Evolutionary conservation across 2,113 vertebrate species (phyloP).

Genomic region (Leuciscus idus): DNA sequence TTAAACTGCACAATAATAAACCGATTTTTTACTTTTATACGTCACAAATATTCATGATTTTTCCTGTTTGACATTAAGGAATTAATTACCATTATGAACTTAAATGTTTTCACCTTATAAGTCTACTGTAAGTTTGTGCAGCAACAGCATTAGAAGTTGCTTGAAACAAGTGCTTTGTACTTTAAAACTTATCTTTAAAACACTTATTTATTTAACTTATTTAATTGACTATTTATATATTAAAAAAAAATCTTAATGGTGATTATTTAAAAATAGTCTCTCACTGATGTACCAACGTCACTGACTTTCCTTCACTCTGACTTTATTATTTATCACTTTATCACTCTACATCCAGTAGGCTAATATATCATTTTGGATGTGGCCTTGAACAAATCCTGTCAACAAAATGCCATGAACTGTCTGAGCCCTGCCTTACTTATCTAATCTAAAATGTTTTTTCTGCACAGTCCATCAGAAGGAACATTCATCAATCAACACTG

Average conservation of each 20-base stretch:
- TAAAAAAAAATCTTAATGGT: background rate
- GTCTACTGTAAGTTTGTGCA: background rate
- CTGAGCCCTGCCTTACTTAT: conserved; percentile 57
- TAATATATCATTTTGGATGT: background rate
- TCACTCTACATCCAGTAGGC: background rate
- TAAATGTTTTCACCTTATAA: no score
- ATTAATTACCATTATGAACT: no score
- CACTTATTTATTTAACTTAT: no score
- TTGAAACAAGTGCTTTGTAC: background rate
- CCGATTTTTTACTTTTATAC: background rate
- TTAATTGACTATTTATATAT: background rate
- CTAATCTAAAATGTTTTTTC: conserved; percentile 64
- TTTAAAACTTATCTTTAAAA: no score
- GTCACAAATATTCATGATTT: no score
- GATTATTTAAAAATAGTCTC: background rate
- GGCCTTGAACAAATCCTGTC: conserved; percentile 64
- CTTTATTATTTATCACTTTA: background rate
- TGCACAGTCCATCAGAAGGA: conserved; percentile 21
- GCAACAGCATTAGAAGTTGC: background rate
- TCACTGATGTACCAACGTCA: background rate
- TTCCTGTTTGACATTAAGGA: no score
- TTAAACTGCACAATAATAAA: background rate
- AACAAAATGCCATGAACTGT: conserved; percentile 41
- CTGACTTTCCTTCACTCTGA: background rate
- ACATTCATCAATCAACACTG: conserved; percentile 51